Conservation (phyloP, 2,888 invertebrate species). For the Chloromyia formosa region DNA sequence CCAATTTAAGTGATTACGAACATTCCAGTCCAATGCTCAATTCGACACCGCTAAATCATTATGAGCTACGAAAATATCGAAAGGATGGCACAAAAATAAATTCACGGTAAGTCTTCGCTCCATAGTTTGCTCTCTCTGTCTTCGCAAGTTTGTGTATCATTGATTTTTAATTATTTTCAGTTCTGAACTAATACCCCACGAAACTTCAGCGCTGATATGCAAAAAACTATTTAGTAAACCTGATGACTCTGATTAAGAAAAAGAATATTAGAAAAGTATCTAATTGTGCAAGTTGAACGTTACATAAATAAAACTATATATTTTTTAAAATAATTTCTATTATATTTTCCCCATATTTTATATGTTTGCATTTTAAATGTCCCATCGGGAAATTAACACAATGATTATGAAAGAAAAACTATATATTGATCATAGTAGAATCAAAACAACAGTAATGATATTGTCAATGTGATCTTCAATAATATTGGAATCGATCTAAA, state of each 20-base stretch:
- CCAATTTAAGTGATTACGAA: slow-evolving; percentile 34
- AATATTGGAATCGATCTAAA: no score
- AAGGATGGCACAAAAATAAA: slow-evolving; percentile 57
- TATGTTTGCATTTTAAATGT: slow-evolving; percentile 17
- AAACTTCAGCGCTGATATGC: slow-evolving; percentile 58
- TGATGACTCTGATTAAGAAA: slow-evolving; percentile 56
- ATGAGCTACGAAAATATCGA: slow-evolving; percentile 56
- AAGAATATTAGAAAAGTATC: background rate
- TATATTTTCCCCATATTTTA: slow-evolving; percentile 1
- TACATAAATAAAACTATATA: slow-evolving; percentile 1
- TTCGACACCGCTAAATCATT: slow-evolving; percentile 61
- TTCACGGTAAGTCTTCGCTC: slow-evolving; percentile 48
- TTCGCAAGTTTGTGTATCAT: background rate
- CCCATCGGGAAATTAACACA: background rate
- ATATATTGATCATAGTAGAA: slow-evolving; percentile 3
- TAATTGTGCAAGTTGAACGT: slow-evolving; percentile 18
- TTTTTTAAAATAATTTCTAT: background rate
- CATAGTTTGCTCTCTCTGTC: background rate
- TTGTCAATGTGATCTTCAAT: no score
- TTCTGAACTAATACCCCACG: slow-evolving; percentile 52
- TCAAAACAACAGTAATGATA: background rate
- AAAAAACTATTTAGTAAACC: slow-evolving; percentile 58
- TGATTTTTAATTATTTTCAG: slow-evolving; percentile 4
- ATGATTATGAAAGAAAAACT: slow-evolving; percentile 2
- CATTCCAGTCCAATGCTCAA: slow-evolving; percentile 56